Evolutionary conservation across 2,888 invertebrate species (phyloP).

Genomic region (Brachylomia viminalis): DNA sequence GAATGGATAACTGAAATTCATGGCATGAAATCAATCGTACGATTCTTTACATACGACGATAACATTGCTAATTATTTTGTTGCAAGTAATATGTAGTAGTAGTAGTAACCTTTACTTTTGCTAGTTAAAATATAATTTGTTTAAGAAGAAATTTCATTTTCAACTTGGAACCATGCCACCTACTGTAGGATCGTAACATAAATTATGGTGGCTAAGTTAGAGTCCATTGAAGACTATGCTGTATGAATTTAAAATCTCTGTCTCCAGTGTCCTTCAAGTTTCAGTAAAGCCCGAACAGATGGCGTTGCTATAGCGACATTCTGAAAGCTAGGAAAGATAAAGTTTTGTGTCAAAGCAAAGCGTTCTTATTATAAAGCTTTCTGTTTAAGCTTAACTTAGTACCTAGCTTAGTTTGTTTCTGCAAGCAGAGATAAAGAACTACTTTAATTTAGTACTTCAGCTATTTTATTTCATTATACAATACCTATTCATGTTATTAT

Average conservation of each 20-base stretch:
- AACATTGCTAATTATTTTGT: too few relatives aligned
- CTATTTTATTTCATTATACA: not conserved
- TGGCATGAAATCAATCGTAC: not conserved
- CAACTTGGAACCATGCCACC: constrained; percentile 23
- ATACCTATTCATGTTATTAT: too few relatives aligned
- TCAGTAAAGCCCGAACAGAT: constrained; percentile 29
- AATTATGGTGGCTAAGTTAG: not conserved
- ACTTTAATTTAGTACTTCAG: constrained; percentile 1
- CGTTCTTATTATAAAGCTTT: constrained; percentile 22
- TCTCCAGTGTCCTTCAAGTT: not conserved
- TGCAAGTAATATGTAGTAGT: too few relatives aligned
- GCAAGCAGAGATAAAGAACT: not conserved
- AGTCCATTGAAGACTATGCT: constrained; percentile 2
- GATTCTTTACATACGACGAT: not conserved
- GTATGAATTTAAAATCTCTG: constrained; percentile 1
- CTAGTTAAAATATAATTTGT: not conserved
- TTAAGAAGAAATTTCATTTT: not conserved
- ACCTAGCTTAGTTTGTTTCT: constrained; percentile 24
- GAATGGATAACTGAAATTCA: not conserved
- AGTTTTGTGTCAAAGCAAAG: constrained; percentile 24
- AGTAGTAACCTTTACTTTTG: too few relatives aligned
- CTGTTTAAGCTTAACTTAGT: constrained; percentile 21
- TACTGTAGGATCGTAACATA: not conserved
- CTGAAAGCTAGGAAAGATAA: constrained; percentile 8
- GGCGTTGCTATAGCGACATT: constrained; percentile 29